These are phyloP conservation scores for Equus przewalskii DNA, from an alignment of 2,113 vertebrate species.

Conservation along the genomic window DNA sequence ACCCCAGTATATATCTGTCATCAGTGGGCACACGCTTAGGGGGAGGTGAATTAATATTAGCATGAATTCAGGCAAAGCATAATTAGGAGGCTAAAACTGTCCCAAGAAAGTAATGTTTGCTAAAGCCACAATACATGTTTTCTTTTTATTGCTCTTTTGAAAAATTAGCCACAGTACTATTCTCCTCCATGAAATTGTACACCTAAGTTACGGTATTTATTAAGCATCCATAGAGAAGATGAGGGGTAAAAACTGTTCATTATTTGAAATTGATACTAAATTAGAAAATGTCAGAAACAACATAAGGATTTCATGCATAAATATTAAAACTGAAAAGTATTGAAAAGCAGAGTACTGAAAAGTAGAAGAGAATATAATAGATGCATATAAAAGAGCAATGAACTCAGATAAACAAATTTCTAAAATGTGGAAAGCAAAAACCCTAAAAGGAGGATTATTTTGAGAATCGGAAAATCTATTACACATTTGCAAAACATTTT, in stretches of 20 bases:
- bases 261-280: conserved; percentile 37
- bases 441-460: neutral
- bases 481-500: neutral
- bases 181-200: neutral
- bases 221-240: neutral
- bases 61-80: neutral
- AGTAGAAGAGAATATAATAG: neutral
- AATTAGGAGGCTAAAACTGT: neutral
- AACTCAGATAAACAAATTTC: conserved; percentile 29
- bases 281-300: conserved; percentile 41
- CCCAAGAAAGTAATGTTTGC: conserved; percentile 13
- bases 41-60: neutral
- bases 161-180: neutral
- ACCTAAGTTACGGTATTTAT: neutral
- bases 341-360: conserved; percentile 19
- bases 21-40: neutral
- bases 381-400: neutral
- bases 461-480: neutral
- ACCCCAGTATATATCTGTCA: neutral
- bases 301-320: conserved; percentile 22
- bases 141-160: conserved; percentile 25
- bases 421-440: conserved; percentile 32
- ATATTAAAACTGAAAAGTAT: neutral
- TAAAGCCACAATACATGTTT: neutral
- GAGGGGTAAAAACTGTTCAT: neutral